These are phyloP conservation scores for Brachyhypopomus occidentalis DNA, from an alignment of 2,113 vertebrate species.

Conservation along the genomic window DNA sequence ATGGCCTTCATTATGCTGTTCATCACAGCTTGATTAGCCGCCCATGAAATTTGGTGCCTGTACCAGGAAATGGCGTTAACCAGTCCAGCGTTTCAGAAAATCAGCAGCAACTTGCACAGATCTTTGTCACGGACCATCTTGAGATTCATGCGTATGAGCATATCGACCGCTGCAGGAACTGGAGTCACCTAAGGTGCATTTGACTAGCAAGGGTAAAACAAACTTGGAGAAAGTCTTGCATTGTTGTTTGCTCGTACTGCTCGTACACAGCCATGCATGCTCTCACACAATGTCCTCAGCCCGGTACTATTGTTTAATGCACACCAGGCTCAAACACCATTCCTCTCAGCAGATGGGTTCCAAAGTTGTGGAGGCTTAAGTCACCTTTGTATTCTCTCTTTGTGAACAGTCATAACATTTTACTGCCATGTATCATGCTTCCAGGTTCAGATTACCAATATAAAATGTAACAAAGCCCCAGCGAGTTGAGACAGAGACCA, in stretches of 20 bases:
- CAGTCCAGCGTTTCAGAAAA: not conserved
- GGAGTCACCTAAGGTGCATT: not conserved
- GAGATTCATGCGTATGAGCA: not conserved
- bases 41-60: not conserved
- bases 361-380: not conserved
- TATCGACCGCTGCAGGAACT: not conserved
- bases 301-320: slow-evolving; percentile 15
- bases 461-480: not conserved
- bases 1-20: not conserved
- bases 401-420: slow-evolving; percentile 31
- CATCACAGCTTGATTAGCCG: not conserved
- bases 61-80: not conserved
- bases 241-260: slow-evolving; percentile 13
- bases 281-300: not conserved
- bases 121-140: not conserved
- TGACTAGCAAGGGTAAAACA: not conserved
- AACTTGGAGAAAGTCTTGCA: not conserved
- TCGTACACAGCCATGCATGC: not conserved
- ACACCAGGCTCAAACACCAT: not conserved
- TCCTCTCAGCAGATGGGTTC: slow-evolving; percentile 10
- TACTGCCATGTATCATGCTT: not conserved
- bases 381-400: slow-evolving; percentile 19
- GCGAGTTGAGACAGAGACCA: not conserved
- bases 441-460: not conserved
- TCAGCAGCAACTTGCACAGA: not conserved